Base-by-base conservation (phyloP, 2,888 invertebrate species). In the Nemotelus pantherinus region DNA sequence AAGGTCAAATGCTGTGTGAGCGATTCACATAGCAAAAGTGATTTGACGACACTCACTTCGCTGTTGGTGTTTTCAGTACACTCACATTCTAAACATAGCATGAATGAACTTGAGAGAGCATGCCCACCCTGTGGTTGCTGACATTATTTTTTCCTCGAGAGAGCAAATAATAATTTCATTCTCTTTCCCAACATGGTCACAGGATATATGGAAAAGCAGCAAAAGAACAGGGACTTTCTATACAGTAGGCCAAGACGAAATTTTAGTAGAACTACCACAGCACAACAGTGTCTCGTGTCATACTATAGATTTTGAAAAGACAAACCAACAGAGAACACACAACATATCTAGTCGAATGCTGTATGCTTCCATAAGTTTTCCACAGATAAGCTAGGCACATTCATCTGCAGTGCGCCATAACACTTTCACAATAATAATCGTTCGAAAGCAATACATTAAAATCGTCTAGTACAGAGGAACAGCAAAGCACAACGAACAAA, bases 381-480 rank as follows among this genome's bases (percentile, higher is more conserved):
- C 41, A 39, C 41, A 57, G 57, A 43, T 7, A 39, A 60, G 60
- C 60, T 6, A 10, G 41, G 41, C 39, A 70, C 44, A 70, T 43
- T 70, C 55, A 70, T 70, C 70, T 70, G 70, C 70, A 70, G 55
- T 70, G 70, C 70, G 70, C 70, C 70, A 70, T 55, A 70, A 70
- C 55, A 55, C 70, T 70, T 55, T 50, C 70, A 55, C 70, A 55
- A 70, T 43, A 25, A 25, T 25, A 70, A 70, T 47, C 70, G 53
- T 53, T 39, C 53, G 55, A 43, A 53, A 55, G 55, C 55, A 70
- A 70, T 70, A 70, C 50, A 55, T 70, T 53, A 43, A 70, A 70
- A 53, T 68, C 68, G 25, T 45, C 65, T 47, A 63, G 25, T 60
- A 25, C 41, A 7, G 9, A 63, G 63, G 44, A 41, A 47, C n/a